Evolutionary conservation across 37 sponge, comb jelly and placozoan genomes (phyloP).

Genomic region (Oopsacas minuta): DNA sequence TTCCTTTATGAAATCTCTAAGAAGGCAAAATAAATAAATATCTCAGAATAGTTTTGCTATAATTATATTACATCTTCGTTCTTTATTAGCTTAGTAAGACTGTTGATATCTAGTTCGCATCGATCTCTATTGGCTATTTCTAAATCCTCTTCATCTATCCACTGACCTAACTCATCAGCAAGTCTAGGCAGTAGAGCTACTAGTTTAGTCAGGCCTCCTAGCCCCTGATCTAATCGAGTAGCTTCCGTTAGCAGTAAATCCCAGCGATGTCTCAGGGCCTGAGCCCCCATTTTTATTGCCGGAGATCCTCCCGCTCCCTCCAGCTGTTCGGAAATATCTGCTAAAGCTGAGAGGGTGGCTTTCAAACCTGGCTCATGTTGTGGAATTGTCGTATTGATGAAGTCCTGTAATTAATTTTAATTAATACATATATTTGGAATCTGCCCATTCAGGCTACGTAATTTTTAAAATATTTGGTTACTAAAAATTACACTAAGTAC

Average conservation of each 20-base stretch:
- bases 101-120: neutral
- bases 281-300: neutral
- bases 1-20: constrained; percentile 4
- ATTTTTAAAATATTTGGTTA: neutral
- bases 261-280: neutral
- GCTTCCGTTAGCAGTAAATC: neutral
- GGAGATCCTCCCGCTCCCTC: neutral
- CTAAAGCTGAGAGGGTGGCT: neutral
- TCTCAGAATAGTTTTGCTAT: neutral
- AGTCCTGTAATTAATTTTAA: neutral
- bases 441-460: neutral
- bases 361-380: neutral
- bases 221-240: neutral
- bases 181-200: neutral
- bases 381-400: neutral
- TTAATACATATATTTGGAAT: no score
- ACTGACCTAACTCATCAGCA: neutral
- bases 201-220: neutral
- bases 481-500: no score
- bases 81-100: neutral
- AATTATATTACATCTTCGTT: neutral
- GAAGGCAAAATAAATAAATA: neutral
- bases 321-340: neutral
- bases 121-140: neutral
- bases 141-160: neutral